phyloP scores from a whole-genome alignment of 1,140 invertebrate genomes.

The Tenebrio molitor region DNA sequence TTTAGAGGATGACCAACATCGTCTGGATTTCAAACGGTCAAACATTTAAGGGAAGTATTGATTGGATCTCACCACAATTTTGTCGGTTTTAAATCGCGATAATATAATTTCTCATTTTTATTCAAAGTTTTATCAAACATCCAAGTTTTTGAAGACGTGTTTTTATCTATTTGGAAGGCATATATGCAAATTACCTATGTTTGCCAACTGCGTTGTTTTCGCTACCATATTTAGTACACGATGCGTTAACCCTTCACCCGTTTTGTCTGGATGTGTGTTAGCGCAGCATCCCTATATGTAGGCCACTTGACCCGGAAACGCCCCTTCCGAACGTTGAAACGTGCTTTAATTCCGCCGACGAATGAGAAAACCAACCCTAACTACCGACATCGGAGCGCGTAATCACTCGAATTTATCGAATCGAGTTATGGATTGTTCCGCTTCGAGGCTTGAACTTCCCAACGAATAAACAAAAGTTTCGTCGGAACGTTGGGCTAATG shows the following conservation, averaged over 20 bases:
- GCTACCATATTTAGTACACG: too few relatives aligned
- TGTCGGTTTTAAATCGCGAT: too few relatives aligned
- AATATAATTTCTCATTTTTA: too few relatives aligned
- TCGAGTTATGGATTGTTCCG: constrained; percentile 29
- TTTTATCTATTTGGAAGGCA: too few relatives aligned
- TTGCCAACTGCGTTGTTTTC: too few relatives aligned
- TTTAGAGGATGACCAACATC: background rate
- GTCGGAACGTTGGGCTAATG: constrained; percentile 12
- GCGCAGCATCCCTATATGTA: background rate
- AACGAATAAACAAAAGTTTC: constrained; percentile 28
- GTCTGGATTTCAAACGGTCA: background rate
- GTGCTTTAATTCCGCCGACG: constrained; percentile 22
- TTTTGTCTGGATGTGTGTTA: constrained; percentile 6
- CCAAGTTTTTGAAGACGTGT: too few relatives aligned
- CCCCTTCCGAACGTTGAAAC: constrained; percentile 1
- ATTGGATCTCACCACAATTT: too few relatives aligned
- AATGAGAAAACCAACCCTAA: constrained; percentile 18
- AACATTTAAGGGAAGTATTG: too few relatives aligned
- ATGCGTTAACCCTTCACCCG: too few relatives aligned
- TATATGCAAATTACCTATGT: too few relatives aligned
- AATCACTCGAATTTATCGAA: constrained; percentile 36
- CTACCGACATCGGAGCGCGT: constrained; percentile 5
- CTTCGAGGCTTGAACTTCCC: constrained; percentile 26
- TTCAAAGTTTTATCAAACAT: too few relatives aligned
- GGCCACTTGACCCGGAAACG: constrained; percentile 19